Base-by-base conservation (phyloP, 2,888 invertebrate species). In the Tigriopus californicus region DNA sequence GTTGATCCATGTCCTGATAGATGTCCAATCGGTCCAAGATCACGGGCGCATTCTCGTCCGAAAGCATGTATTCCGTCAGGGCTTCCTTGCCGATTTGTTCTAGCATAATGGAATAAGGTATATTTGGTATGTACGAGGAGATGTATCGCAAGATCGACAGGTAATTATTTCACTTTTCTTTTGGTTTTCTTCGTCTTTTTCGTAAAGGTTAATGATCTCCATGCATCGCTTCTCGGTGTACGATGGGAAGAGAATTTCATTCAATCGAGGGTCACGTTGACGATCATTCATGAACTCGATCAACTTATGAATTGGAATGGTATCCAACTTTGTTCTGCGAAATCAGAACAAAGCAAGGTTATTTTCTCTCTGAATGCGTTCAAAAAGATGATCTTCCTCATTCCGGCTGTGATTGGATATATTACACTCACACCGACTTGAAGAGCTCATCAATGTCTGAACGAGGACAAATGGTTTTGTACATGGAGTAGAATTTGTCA, bases 1-100 rank as follows among this genome's bases (percentile, higher is more conserved):
- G 88, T 70, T 97, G 94, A 71, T 98, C 97, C 98, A 99, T 97
- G 65, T 98, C 97, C 71, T 64, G 87, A 69, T 92, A 92, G 68
- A 89, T 85, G 70, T 95, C 95, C 65, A 97, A 75, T n/a, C 95
- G 79, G 73, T 98, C 98, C 65, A 98, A 77, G 74, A 98, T 98
- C 63, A 99, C 97, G 0, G 98, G 97, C 0, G 97, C 94, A 75
- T 99, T 99, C 74, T 99, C 98, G 72, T 99, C 98, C 0, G 97
- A 97, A 94, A 99, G 98, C 65, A 98, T 79, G 75, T 97, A 98
- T 62, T 95, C 83, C 73, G 95, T 91, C 66, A 98, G 80, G 42
- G 97, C 97, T 72, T 97, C 95, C 72, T 94, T 84, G 62, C 88
- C 87, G 65, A 97, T 41, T 58, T 56, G 42, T 33, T 20, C 47